Conservation (phyloP, 2,797 vertebrate species). For the Sternarchorhynchus goeldii region DNA sequence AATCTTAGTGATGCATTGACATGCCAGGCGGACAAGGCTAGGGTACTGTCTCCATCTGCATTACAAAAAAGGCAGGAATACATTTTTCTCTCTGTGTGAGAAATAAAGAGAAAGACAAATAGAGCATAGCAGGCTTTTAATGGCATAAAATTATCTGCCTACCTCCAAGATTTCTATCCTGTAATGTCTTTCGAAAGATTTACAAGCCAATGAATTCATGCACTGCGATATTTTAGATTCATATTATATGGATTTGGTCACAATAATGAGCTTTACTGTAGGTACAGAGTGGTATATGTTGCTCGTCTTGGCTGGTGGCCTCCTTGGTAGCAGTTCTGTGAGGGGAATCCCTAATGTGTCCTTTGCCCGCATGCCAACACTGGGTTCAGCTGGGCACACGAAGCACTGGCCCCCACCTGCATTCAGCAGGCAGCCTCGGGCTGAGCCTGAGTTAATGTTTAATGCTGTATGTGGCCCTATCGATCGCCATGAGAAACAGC, state of each 20-base stretch:
- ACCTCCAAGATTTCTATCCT: too few relatives aligned
- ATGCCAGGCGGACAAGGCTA: constrained; percentile 56
- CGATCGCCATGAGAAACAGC: background rate
- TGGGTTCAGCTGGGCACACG: background rate
- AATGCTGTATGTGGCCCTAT: background rate
- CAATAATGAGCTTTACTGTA: too few relatives aligned
- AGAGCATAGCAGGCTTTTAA: too few relatives aligned
- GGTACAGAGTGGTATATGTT: background rate
- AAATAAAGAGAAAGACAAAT: too few relatives aligned
- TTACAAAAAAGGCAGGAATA: too few relatives aligned
- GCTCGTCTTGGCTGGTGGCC: background rate
- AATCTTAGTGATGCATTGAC: constrained; percentile 77
- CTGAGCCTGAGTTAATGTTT: background rate
- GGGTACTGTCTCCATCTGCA: too few relatives aligned
- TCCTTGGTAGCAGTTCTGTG: background rate
- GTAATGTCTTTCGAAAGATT: too few relatives aligned
- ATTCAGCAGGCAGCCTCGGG: background rate
- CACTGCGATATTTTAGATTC: too few relatives aligned
- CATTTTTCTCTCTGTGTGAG: too few relatives aligned
- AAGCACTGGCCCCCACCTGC: background rate
- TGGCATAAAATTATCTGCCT: too few relatives aligned
- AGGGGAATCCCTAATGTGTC: background rate
- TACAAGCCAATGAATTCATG: too few relatives aligned
- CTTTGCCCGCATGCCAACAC: background rate
- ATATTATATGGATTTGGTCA: too few relatives aligned